Evolutionary conservation across 1,140 invertebrate species (phyloP).

Genomic region (Brachionus angularis): DNA sequence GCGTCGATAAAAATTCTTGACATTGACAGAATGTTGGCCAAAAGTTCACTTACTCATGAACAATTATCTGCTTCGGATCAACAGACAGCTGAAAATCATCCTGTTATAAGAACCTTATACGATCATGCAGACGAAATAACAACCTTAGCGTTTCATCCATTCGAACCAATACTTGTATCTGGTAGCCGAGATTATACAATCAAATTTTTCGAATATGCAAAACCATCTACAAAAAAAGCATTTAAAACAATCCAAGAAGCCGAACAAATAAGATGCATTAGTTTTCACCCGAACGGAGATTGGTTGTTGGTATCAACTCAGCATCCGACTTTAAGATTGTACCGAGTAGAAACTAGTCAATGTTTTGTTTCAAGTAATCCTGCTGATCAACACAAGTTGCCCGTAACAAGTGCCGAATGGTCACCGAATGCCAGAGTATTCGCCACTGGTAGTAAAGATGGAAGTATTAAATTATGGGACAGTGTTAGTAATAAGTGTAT

Average conservation of each 20-base stretch:
- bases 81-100: constrained; percentile 82
- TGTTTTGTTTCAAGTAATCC: constrained; percentile 88
- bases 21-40: constrained; percentile 90
- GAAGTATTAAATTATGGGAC: constrained; percentile 88
- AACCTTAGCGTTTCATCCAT: constrained; percentile 89
- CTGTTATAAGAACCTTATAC: constrained; percentile 86
- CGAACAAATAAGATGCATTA: constrained; percentile 77
- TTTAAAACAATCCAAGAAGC: constrained; percentile 70
- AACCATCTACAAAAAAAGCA: constrained; percentile 94
- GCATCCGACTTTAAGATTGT: constrained; percentile 82
- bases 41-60: constrained; percentile 58
- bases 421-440: constrained; percentile 78
- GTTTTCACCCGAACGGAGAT: constrained; percentile 91
- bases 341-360: constrained; percentile 89
- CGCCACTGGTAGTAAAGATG: constrained; percentile 84
- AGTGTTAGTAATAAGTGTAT: constrained; percentile 88
- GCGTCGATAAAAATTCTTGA: constrained; percentile 97
- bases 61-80: constrained; percentile 63
- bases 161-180: constrained; percentile 77
- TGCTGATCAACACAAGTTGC: constrained; percentile 80
- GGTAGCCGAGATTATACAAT: constrained; percentile 88
- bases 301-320: constrained; percentile 86
- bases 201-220: constrained; percentile 94
- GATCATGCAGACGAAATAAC: constrained; percentile 71
- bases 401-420: constrained; percentile 74